Percentiles rank a stretch among this genome's conserved stretches.
These are phyloP conservation scores for Chesias legatella DNA, from an alignment of 2,888 invertebrate species.

Conservation along the genomic window DNA sequence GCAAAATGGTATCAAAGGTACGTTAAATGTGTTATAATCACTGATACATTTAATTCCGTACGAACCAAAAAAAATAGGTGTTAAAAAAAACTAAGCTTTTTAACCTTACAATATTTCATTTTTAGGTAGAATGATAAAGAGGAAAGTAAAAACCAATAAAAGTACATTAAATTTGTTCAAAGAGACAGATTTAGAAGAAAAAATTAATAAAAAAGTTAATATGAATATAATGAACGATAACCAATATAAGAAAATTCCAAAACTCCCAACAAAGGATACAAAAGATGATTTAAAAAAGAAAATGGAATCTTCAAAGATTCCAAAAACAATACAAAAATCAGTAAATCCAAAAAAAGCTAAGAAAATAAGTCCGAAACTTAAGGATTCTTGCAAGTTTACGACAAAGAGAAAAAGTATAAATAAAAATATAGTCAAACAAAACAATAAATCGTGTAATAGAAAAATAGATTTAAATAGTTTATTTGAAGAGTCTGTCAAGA, in stretches of 20 bases:
- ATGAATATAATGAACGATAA: too few species aligned
- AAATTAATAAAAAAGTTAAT: constrained; percentile 1
- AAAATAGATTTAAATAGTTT: constrained; percentile 24
- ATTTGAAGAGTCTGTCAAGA: constrained; percentile 34
- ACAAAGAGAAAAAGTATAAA: constrained; percentile 10
- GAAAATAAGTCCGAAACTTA: not conserved
- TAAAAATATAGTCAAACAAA: constrained; percentile 8
- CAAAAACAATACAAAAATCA: too few species aligned
- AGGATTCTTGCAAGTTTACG: constrained; percentile 1
- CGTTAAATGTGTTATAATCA: too few species aligned
- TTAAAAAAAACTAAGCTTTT: not conserved
- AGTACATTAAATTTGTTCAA: constrained; percentile 13
- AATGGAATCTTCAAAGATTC: too few species aligned
- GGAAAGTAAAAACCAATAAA: constrained; percentile 36
- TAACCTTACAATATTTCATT: constrained; percentile 4
- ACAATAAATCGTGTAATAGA: constrained; percentile 6
- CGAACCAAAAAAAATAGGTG: too few species aligned
- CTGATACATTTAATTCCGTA: too few species aligned
- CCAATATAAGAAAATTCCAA: too few species aligned
- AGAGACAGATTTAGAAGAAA: constrained; percentile 4
- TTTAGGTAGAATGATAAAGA: constrained; percentile 54
- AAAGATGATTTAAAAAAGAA: too few species aligned
- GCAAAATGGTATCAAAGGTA: constrained; percentile 68
- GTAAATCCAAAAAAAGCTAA: too few species aligned
- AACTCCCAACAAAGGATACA: too few species aligned